These are phyloP conservation scores for Apodemia hepburni DNA, from an alignment of 2,888 invertebrate species.

Conservation along the genomic window DNA sequence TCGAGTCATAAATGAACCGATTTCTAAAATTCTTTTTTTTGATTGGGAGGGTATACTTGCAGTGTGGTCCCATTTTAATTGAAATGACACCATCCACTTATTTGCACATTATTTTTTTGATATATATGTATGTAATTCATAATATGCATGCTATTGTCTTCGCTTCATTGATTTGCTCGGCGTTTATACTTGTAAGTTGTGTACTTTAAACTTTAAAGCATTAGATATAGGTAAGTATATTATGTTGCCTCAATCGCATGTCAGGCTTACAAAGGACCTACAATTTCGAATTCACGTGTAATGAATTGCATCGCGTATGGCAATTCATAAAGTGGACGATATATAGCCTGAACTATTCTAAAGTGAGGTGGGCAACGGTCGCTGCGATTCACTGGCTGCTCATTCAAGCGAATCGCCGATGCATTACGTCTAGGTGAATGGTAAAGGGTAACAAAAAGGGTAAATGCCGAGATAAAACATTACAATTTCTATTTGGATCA, in stretches of 20 bases:
- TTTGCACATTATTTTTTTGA: too few relatives aligned
- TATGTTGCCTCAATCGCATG: conserved; percentile 18
- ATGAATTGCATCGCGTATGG: conserved; percentile 33
- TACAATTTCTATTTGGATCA: conserved; percentile 41
- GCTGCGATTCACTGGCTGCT: conserved; percentile 64
- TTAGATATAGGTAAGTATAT: background rate
- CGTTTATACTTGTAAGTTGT: background rate
- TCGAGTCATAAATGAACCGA: too few relatives aligned
- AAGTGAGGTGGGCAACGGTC: conserved; percentile 46
- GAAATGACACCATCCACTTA: too few relatives aligned
- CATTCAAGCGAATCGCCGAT: conserved; percentile 49
- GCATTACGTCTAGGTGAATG: conserved; percentile 48
- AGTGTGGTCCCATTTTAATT: too few relatives aligned
- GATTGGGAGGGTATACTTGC: too few relatives aligned
- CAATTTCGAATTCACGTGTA: conserved; percentile 32
- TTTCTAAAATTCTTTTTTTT: too few relatives aligned
- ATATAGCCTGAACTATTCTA: conserved; percentile 43
- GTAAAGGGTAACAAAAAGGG: conserved; percentile 44
- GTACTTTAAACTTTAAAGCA: background rate
- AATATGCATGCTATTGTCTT: too few relatives aligned
- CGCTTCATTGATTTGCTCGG: too few relatives aligned
- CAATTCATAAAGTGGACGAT: conserved; percentile 40
- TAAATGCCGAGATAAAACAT: conserved; percentile 43
- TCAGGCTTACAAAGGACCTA: conserved; percentile 22
- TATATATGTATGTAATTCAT: too few relatives aligned